These are phyloP conservation scores for Trachelus troglodyta DNA, from an alignment of 2,888 invertebrate genomes.

Conservation along the genomic window DNA sequence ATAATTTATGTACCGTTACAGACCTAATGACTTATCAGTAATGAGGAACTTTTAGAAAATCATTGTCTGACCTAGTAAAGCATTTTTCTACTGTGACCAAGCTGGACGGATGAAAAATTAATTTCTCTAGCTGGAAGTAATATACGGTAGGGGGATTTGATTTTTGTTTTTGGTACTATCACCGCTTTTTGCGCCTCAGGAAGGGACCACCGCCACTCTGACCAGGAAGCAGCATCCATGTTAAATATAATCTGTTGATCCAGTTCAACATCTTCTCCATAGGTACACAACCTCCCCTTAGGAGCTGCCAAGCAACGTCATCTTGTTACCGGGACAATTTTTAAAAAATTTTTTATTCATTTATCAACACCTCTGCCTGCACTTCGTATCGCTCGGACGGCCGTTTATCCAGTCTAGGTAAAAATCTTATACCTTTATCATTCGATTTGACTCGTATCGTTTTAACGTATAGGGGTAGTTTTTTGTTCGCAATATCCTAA, in stretches of 20 bases:
- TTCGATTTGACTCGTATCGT: neutral
- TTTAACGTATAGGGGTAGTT: too few relatives aligned
- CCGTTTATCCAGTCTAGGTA: constrained; percentile 1
- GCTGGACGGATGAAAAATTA: too few relatives aligned
- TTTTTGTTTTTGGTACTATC: constrained; percentile 30
- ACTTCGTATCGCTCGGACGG: constrained; percentile 19
- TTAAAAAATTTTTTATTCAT: constrained; percentile 9
- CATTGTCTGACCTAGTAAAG: too few relatives aligned
- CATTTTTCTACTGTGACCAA: too few relatives aligned
- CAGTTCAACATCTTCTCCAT: constrained; percentile 55
- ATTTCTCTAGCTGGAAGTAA: too few relatives aligned
- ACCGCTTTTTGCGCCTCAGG: constrained; percentile 57
- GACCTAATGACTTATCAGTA: too few relatives aligned
- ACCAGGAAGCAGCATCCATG: constrained; percentile 56
- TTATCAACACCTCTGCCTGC: constrained; percentile 6
- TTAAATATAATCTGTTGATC: constrained; percentile 56
- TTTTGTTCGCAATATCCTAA: too few relatives aligned
- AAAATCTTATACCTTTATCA: neutral
- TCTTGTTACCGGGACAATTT: constrained; percentile 32
- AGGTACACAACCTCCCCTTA: constrained; percentile 43
- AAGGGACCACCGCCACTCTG: constrained; percentile 45
- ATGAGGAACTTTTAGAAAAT: too few relatives aligned
- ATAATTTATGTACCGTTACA: too few relatives aligned
- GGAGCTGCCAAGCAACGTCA: constrained; percentile 49
- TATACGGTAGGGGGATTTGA: too few relatives aligned